Base-by-base conservation (phyloP, 2,888 invertebrate genomes). In the Drosophila bunnanda region DNA sequence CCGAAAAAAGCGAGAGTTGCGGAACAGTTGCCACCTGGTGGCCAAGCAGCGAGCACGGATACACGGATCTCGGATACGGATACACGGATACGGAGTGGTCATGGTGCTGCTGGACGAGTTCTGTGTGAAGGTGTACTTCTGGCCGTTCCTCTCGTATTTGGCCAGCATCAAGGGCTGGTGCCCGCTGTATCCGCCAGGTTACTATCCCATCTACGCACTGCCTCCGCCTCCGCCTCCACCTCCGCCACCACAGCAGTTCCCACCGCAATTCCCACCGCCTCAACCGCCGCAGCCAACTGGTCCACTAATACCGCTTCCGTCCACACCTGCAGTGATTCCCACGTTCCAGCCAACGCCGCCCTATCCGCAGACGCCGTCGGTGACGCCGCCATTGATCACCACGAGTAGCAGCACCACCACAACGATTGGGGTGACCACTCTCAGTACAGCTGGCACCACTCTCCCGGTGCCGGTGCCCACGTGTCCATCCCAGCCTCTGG, bases 121-220 rank as follows among this genome's bases (percentile, higher is more conserved):
- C 46, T 92, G 92, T 74, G 80, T 90, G 17, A 92, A 91, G 79
- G 80, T 92, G 53, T 92, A 90, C 60, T 88, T 92, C 52, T 92
- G 91, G 90, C 92, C 92, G 41, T 86, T 91, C 68, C 77, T 92
- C 1, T 90, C 92, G 15, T 91, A 92, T 72, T 75, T 92, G 77
- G 92, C 92, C 22, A 90, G 87, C 48, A 76, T 91, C 10, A 92
- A 92, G 78, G 92, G 92, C 36, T 75, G 92, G 61, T 92, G 92
- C 68, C 90, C 90, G 30, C 61, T 76, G 53, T 83, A 84, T 79
- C 84, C 85, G 36, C 78, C 86, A 54, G 89, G 88, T 68, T 90
- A 85, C 59, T 91, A 89, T 76, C 90, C 91, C 12, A 79, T 83
- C 34, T 91, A 90, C 70, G 88, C 90, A 5, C 53, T 89, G n/a